These are phyloP conservation scores for Sander lucioperca DNA, from an alignment of 2,113 vertebrate species.

Conservation along the genomic window DNA sequence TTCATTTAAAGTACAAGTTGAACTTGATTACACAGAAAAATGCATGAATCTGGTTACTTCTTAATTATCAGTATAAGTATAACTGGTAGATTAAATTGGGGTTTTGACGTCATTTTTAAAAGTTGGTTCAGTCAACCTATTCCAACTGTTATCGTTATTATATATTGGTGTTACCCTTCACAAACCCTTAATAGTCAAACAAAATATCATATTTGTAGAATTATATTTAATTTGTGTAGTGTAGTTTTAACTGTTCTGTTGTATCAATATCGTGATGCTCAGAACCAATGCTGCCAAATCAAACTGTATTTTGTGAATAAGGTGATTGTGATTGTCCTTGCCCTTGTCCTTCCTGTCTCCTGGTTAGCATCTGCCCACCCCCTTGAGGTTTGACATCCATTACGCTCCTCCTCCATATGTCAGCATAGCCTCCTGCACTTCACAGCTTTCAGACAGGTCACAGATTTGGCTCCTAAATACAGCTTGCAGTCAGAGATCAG, in stretches of 20 bases:
- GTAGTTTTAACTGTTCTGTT: neutral
- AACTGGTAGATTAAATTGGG: too few species aligned
- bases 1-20: neutral
- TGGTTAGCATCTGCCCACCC: slow-evolving; percentile 66
- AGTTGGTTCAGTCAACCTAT: too few species aligned
- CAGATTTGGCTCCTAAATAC: slow-evolving; percentile 54
- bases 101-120: too few species aligned
- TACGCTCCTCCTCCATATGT: slow-evolving; percentile 56
- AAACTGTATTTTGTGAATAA: slow-evolving; percentile 21
- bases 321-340: slow-evolving; percentile 44
- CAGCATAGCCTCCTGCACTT: slow-evolving; percentile 56
- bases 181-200: neutral
- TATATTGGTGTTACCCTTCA: neutral
- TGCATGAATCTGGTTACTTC: neutral
- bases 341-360: slow-evolving; percentile 59
- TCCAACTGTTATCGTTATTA: too few species aligned
- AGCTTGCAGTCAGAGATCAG: slow-evolving; percentile 61
- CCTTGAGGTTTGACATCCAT: slow-evolving; percentile 67
- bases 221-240: neutral
- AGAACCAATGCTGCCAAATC: neutral
- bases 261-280: neutral
- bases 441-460: slow-evolving; percentile 59
- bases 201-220: neutral
- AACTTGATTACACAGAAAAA: neutral
- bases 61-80: neutral